Evolutionary conservation across 2,797 vertebrate genomes (phyloP).

Genomic region (Petrocephalus schoutedeni): DNA sequence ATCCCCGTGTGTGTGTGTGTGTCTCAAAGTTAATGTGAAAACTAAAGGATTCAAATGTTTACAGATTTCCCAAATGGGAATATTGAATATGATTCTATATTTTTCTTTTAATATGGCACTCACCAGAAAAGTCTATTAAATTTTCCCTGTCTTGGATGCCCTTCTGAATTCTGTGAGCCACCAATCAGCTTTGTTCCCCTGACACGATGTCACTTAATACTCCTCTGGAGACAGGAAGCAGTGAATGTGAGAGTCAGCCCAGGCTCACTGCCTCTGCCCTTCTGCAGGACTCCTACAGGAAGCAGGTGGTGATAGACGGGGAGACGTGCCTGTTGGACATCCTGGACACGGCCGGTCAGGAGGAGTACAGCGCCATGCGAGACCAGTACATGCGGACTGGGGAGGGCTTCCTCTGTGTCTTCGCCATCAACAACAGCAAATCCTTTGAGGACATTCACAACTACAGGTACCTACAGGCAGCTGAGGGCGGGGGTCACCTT

Average conservation of each 20-base stretch:
- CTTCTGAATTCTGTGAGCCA: background rate
- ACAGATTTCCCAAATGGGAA: background rate
- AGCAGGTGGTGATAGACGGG: conserved; percentile 79
- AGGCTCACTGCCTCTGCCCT: background rate
- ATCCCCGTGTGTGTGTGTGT: background rate
- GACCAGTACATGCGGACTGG: conserved; percentile 79
- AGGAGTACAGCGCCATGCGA: conserved; percentile 77
- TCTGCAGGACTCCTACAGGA: conserved; percentile 71
- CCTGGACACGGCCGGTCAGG: conserved; percentile 76
- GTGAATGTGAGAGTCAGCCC: background rate
- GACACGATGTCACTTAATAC: background rate
- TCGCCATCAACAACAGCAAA: conserved; percentile 78
- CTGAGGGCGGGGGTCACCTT: background rate
- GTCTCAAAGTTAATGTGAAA: background rate
- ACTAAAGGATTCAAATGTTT: background rate
- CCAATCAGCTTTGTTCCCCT: background rate
- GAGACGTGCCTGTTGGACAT: conserved; percentile 78
- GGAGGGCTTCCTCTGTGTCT: conserved; percentile 74
- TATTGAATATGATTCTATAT: background rate
- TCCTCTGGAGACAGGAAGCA: background rate
- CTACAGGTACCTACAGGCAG: conserved; percentile 62
- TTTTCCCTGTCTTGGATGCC: background rate
- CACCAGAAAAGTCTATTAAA: background rate
- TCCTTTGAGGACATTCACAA: conserved; percentile 81
- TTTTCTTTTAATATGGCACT: background rate